These are phyloP conservation scores for Antechinus stuartii DNA, from an alignment of 2,113 vertebrate genomes.

Conservation along the genomic window DNA sequence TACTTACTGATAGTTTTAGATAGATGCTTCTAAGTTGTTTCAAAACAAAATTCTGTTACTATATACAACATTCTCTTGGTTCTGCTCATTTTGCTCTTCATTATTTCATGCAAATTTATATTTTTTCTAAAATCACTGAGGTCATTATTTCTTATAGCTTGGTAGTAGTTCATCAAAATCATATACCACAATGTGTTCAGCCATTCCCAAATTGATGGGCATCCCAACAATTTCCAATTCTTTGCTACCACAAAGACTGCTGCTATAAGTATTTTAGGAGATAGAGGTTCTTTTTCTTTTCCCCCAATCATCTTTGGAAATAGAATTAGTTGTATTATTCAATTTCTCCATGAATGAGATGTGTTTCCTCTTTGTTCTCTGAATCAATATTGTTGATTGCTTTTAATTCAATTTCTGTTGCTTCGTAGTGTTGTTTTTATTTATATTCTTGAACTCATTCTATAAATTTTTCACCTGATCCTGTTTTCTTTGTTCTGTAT, in stretches of 20 bases:
- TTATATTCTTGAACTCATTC: neutral
- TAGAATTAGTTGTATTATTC: neutral
- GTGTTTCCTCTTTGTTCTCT: neutral
- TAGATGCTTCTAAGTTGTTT: too few species aligned
- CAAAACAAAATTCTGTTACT: too few species aligned
- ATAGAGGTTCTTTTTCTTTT: neutral
- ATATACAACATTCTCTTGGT: too few species aligned
- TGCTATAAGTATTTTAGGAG: neutral
- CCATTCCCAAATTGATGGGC: neutral
- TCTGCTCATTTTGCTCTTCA: too few species aligned
- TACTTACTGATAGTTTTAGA: too few species aligned
- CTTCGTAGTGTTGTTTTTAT: neutral
- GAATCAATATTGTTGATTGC: neutral
- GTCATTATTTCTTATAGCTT: too few species aligned
- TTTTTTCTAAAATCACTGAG: too few species aligned
- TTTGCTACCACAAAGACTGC: neutral
- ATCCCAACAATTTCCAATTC: neutral
- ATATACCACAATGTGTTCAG: neutral
- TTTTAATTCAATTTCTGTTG: neutral
- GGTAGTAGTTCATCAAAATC: neutral
- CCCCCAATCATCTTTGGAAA: neutral
- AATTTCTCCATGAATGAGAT: neutral
- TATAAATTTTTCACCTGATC: neutral
- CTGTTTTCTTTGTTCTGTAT: neutral
- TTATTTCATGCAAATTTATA: too few species aligned